These are phyloP conservation scores for Sialia sialis DNA, from an alignment of 2,113 vertebrate genomes.

Conservation along the genomic window DNA sequence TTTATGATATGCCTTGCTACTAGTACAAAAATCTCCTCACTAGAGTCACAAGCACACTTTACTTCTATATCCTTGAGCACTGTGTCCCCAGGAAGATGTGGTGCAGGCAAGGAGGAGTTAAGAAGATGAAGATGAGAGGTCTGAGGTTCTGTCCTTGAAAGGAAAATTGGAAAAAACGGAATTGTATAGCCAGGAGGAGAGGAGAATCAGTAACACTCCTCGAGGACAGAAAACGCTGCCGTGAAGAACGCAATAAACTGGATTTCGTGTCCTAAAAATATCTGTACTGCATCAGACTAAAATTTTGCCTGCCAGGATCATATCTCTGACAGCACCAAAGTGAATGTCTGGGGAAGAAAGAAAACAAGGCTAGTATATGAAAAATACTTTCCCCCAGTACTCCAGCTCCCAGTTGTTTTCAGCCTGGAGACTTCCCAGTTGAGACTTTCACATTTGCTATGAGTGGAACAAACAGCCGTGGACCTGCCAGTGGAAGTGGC, in stretches of 20 bases:
- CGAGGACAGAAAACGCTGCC: background rate
- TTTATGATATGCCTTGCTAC: background rate
- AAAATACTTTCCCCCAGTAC: background rate
- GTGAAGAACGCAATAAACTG: background rate
- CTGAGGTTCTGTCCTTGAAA: background rate
- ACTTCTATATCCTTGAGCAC: background rate
- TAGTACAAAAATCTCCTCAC: background rate
- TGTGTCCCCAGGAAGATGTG: rapidly evolving
- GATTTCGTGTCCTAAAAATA: background rate
- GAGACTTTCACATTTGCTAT: rapidly evolving
- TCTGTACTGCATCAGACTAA: background rate
- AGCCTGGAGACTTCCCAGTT: rapidly evolving
- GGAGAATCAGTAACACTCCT: background rate
- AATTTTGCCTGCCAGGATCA: background rate
- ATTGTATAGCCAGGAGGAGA: background rate
- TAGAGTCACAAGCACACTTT: background rate
- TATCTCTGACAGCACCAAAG: background rate
- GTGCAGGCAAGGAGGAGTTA: background rate
- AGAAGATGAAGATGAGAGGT: background rate
- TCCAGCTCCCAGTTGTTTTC: background rate
- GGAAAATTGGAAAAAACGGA: background rate
- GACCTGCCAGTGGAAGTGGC: background rate
- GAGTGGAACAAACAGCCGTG: rapidly evolving
- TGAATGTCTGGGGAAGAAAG: background rate
- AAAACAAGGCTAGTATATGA: background rate